These are phyloP conservation scores for Drosophila pruinosa DNA, from an alignment of 1,140 invertebrate genomes.

Conservation along the genomic window DNA sequence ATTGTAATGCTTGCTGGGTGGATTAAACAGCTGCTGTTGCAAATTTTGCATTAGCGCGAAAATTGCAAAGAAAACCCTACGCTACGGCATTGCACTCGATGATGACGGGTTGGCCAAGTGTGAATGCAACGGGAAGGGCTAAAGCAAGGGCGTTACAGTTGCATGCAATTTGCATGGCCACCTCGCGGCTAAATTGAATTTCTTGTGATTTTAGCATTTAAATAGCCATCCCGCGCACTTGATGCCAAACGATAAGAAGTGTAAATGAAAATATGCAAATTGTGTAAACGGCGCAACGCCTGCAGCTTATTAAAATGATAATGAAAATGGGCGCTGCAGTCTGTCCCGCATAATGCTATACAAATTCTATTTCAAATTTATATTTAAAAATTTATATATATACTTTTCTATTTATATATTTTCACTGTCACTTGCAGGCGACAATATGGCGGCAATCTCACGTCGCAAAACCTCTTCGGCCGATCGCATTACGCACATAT, in stretches of 20 bases:
- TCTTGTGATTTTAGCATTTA: slow-evolving; percentile 64
- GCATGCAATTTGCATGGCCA: slow-evolving; percentile 28
- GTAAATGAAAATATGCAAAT: slow-evolving; percentile 73
- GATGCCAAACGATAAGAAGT: slow-evolving; percentile 50
- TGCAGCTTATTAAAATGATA: slow-evolving; percentile 66
- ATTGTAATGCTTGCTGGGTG: neutral
- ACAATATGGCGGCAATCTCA: slow-evolving; percentile 83
- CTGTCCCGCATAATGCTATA: slow-evolving; percentile 7
- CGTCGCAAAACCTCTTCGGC: slow-evolving; percentile 82
- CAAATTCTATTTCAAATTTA: slow-evolving; percentile 53
- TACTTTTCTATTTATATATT: slow-evolving; percentile 12
- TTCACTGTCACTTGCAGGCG: slow-evolving; percentile 67
- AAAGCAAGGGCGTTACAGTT: slow-evolving; percentile 4
- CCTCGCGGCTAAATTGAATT: slow-evolving; percentile 44
- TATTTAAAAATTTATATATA: slow-evolving; percentile 8
- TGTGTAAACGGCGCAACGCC: slow-evolving; percentile 31
- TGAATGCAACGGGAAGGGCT: neutral
- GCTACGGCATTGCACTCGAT: neutral
- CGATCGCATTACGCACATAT: slow-evolving; percentile 80
- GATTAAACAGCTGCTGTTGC: slow-evolving; percentile 26
- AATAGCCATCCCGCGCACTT: slow-evolving; percentile 50
- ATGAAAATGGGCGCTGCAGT: slow-evolving; percentile 29
- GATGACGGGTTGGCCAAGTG: neutral
- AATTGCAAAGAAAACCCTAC: slow-evolving; percentile 1
- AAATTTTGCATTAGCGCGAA: slow-evolving; percentile 9